phyloP scores from a whole-genome alignment of 2,113 vertebrate species.

The human region DNA sequence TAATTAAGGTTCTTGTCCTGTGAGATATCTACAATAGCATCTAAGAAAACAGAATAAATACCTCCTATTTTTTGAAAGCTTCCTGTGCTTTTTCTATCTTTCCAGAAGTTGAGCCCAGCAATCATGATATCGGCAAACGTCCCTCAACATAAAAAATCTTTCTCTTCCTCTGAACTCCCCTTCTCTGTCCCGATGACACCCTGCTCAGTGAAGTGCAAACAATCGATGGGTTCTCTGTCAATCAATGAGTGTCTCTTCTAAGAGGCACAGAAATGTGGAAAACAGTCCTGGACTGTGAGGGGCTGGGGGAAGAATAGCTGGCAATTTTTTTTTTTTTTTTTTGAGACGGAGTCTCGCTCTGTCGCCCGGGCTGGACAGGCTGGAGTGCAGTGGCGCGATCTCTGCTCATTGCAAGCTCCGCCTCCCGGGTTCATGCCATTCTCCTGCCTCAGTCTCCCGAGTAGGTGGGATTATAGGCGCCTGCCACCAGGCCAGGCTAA shows the following conservation, averaged over 20 bases:
- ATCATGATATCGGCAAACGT: neutral
- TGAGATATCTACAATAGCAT: neutral
- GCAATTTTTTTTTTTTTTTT: neutral
- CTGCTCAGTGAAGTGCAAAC: neutral
- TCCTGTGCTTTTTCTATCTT: neutral
- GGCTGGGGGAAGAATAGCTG: no score
- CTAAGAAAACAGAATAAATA: neutral
- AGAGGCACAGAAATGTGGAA: neutral
- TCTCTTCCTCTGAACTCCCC: neutral
- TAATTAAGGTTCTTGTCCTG: neutral
- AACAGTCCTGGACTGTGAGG: accelerated
- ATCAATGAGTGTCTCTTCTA: neutral
- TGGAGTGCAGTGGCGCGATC: no score
- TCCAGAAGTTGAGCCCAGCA: neutral
- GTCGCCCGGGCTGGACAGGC: no score
- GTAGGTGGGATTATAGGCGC: no score
- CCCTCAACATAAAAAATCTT: neutral
- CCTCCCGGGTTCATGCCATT: no score
- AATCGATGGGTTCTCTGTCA: neutral
- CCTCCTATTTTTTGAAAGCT: neutral
- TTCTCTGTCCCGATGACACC: neutral
- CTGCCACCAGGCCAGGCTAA: no score
- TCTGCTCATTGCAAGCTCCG: no score
- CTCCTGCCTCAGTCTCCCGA: no score
- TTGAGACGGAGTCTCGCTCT: no score